phyloP scores from a whole-genome alignment of 2,113 vertebrate species.

The Alligator mississippiensis region DNA sequence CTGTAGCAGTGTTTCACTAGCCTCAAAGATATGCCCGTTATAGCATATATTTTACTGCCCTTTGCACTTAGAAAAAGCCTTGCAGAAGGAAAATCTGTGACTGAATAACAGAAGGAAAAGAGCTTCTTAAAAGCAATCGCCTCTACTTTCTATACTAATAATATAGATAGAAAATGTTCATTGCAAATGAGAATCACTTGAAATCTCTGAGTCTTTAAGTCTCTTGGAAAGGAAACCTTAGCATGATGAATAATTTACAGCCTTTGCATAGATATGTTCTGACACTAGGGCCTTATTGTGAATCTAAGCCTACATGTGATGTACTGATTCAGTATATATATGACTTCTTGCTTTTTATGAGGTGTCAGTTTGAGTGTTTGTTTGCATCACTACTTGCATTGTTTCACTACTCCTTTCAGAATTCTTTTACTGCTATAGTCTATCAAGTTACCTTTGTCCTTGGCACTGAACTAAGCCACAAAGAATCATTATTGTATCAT shows the following conservation, averaged over 20 bases:
- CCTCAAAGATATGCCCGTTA: constrained; percentile 13
- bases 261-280: background rate
- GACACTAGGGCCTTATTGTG: background rate
- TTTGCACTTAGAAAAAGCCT: background rate
- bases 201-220: background rate
- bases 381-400: background rate
- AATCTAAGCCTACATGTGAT: background rate
- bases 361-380: background rate
- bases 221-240: background rate
- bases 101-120: background rate
- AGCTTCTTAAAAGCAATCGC: background rate
- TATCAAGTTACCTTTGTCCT: background rate
- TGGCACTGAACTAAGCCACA: background rate
- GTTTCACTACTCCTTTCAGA: background rate
- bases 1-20: background rate
- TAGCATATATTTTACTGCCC: accelerated
- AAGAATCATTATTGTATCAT: background rate
- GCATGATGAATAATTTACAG: background rate
- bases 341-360: background rate
- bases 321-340: background rate
- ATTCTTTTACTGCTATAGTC: background rate
- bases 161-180: accelerated
- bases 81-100: background rate
- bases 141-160: background rate
- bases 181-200: background rate